These are phyloP conservation scores for Camptogramma bilineatum DNA, from an alignment of 2,888 invertebrate species.

Conservation along the genomic window DNA sequence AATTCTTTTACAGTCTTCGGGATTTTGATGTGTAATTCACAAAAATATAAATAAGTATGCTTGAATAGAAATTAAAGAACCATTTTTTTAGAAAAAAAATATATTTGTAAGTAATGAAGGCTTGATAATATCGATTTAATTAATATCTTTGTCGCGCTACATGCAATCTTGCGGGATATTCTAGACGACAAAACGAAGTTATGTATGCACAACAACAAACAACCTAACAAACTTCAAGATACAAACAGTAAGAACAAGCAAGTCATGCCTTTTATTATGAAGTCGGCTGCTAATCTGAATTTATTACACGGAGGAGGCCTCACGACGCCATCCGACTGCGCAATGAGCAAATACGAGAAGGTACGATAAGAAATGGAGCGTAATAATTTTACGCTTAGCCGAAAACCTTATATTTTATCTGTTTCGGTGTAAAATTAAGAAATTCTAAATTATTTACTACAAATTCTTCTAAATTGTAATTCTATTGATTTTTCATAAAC, in stretches of 20 bases:
- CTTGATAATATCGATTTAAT: no score
- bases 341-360: conserved; percentile 20
- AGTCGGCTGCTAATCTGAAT: conserved; percentile 37
- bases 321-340: conserved; percentile 15
- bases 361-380: conserved; percentile 6
- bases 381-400: conserved; percentile 15
- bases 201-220: neutral
- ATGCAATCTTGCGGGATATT: no score
- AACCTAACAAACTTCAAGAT: neutral
- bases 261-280: conserved; percentile 18
- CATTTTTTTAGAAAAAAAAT: no score
- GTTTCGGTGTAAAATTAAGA: neutral
- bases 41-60: no score
- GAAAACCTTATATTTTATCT: neutral
- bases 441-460: neutral
- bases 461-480: no score
- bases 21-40: no score
- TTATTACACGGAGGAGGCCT: conserved; percentile 29
- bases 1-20: no score
- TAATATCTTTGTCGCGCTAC: no score
- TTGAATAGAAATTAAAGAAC: no score
- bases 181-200: neutral
- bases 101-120: no score
- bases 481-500: no score
- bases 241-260: neutral